Base-by-base conservation (phyloP, 2,888 invertebrate species). In the Malthinus seriepunctatus region DNA sequence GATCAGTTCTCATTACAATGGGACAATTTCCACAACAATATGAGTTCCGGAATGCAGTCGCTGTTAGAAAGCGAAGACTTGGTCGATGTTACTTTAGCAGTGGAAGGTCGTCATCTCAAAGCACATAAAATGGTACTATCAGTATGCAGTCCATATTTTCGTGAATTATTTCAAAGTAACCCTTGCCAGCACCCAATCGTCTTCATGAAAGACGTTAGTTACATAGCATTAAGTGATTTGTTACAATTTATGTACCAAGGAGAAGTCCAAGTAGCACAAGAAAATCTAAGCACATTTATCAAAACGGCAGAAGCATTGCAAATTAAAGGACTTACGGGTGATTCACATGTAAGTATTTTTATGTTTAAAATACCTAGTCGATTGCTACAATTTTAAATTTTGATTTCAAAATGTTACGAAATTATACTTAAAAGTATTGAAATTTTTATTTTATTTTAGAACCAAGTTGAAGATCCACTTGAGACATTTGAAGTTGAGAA, bases 81-180 rank as follows among this genome's bases (percentile, higher is more conserved):
- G 52, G 79, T 79, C n/a, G 79, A 79, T 67, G 78, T 79, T n/a
- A 79, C 79, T 6, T 67, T 79, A 39, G 78, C 79, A 3, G 76
- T 76, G 5, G 78, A 78, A 64, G 90, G 90, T 8, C 84, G 86
- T 74, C 88, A 86, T 71, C 81, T 90, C 38, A 86, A 89, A 75
- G 90, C 90, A 37, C 90, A 90, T 77, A 90, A 89, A 76, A 83
- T 89, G 66, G 88, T 90, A 64, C 81, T 90, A 51, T 89, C 89
- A 15, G 87, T 90, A 37, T 90, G 90, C 80, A 90, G 90, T 73
- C 88, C 89, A 38, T 90, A 88, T 77, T 90, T 88, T 80, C 88
- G 87, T 77, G 86, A 86, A 74, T 80, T 88, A 63, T 90, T 88
- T 75, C 85, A 86, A 78, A 82, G 80, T 69, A 88, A 88, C 70